These are phyloP conservation scores for Aquatica leii DNA, from an alignment of 2,888 invertebrate genomes.

Conservation along the genomic window DNA sequence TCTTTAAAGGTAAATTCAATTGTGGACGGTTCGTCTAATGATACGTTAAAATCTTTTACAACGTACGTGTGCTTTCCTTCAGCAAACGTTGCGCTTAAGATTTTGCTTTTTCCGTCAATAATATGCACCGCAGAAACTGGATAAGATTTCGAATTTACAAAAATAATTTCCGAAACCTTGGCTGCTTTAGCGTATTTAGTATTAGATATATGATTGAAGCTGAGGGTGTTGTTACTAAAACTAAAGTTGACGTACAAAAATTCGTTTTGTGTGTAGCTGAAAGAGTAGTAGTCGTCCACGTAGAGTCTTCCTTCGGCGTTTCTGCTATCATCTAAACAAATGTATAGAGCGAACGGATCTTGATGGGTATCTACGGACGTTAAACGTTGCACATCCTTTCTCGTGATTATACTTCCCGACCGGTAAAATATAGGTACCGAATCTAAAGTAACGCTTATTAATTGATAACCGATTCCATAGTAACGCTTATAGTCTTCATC, in stretches of 20 bases:
- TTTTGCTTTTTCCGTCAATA: too few species aligned
- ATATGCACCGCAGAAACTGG: constrained; percentile 62
- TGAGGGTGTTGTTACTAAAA: constrained; percentile 67
- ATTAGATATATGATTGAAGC: constrained; percentile 65
- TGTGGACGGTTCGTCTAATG: too few species aligned
- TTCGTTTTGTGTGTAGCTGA: constrained; percentile 74
- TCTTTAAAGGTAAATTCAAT: too few species aligned
- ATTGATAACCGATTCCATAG: constrained; percentile 20
- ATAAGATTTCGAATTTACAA: constrained; percentile 74
- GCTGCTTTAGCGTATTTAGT: constrained; percentile 71
- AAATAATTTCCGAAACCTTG: constrained; percentile 71
- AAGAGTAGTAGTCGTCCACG: constrained; percentile 89
- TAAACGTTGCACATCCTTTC: constrained; percentile 84
- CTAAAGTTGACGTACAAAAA: constrained; percentile 68
- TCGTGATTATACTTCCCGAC: constrained; percentile 85
- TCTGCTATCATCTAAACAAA: constrained; percentile 74
- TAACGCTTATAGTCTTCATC: constrained; percentile 19
- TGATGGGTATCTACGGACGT: constrained; percentile 80
- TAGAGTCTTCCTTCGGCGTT: constrained; percentile 81
- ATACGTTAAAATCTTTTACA: background rate
- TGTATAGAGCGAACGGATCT: constrained; percentile 88
- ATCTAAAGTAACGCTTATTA: constrained; percentile 38
- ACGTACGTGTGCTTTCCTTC: background rate
- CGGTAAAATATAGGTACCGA: constrained; percentile 91
- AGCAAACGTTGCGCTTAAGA: background rate